phyloP scores from a whole-genome alignment of 2,888 invertebrate species.

The Metallyticus violacea region DNA sequence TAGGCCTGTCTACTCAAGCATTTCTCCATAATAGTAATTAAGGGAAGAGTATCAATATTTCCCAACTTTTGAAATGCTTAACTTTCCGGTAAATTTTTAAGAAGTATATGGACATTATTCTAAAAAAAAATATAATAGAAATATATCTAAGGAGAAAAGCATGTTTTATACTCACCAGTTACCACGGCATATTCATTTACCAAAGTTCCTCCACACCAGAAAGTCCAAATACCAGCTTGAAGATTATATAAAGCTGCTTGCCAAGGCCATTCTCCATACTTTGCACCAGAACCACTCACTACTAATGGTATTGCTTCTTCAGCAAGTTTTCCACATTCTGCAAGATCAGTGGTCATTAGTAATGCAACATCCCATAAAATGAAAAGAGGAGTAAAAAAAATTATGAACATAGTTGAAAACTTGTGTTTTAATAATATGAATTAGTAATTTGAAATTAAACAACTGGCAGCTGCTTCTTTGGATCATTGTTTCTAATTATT shows the following conservation, averaged over 20 bases:
- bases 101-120: no score
- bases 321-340: constrained; percentile 29
- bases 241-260: constrained; percentile 54
- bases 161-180: constrained; percentile 38
- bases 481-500: no score
- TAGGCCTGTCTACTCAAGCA: no score
- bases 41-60: no score
- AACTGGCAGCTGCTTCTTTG: no score
- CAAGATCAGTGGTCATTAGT: neutral
- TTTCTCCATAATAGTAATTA: no score
- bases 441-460: no score
- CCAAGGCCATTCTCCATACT: constrained; percentile 50
- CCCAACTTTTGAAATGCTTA: no score
- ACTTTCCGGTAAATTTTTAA: no score
- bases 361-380: neutral
- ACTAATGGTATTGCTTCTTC: constrained; percentile 29
- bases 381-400: neutral
- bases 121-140: no score
- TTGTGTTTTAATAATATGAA: neutral
- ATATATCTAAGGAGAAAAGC: no score
- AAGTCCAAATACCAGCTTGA: constrained; percentile 46
- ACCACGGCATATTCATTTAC: constrained; percentile 48
- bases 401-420: no score
- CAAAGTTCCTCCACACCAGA: constrained; percentile 57
- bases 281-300: constrained; percentile 24